Base-by-base conservation (phyloP, 1,140 invertebrate species). In the Carcinoscorpius rotundicauda region DNA sequence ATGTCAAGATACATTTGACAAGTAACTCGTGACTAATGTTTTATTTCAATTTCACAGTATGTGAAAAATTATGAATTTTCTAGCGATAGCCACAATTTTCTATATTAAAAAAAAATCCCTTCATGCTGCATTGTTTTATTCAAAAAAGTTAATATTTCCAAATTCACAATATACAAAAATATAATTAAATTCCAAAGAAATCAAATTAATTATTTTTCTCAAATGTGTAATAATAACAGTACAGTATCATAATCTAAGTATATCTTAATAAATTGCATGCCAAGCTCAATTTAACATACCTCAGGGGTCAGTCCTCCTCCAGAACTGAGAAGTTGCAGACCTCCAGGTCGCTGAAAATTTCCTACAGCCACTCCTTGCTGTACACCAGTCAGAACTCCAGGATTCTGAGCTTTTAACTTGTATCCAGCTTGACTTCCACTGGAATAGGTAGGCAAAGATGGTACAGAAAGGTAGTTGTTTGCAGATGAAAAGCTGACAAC, bases 401-500 rank as follows among this genome's bases (percentile, higher is more conserved):
- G 49, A 49, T 53, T 53, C 49, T 62, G 61, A 53, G 9, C 51
- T 48, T 62, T 51, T 50, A 10, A 9, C 52, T 29, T n/a, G 49
- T 51, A 11, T 62, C 61, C 11, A 49, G 52, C 51, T 56, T 62
- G 61, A 53, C 48, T 60, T 9, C 8, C 59, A n/a, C 8, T 60
- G 59, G 49, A 51, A 6, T 63, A 49, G 11, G n/a, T 8, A 4
- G 52, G n/a, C 29, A 51, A 58, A 8, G 10, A 9, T 6, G 57
- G 9, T 4, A n/a, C 10, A 10, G 64, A 11, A 51, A 51, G 29
- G 3, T 9, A 50, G 49, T 10, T 6, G 57, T 63, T 63, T 76
- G 65, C 63, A 75, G 73, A n/a, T 69, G 70, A 52, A 61, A 58
- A 6, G 3, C 51, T 10, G 52, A 29, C 11, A 6, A 49, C 59